Conservation (phyloP, 2,113 vertebrate genomes). For the Etheostoma spectabile region DNA sequence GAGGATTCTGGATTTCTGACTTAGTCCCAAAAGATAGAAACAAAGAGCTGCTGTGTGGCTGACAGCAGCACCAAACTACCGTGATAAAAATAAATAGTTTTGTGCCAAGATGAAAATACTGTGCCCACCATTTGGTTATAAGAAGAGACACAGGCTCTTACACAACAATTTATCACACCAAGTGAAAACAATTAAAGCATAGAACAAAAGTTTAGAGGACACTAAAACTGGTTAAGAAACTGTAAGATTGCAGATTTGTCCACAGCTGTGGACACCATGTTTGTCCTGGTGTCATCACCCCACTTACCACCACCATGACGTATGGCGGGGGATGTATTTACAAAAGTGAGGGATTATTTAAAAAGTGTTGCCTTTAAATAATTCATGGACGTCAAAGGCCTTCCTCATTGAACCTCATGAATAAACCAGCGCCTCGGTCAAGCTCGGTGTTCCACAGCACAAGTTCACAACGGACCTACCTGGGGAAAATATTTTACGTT, state of each 20-base stretch:
- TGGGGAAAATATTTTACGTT: constrained; percentile 53
- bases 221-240: constrained; percentile 11
- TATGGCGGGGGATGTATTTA: constrained; percentile 49
- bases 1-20: no score
- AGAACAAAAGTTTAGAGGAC: constrained; percentile 15
- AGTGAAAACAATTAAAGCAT: constrained; percentile 4
- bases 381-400: constrained; percentile 81
- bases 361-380: constrained; percentile 73
- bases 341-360: constrained; percentile 64
- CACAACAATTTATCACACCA: not conserved
- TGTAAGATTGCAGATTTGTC: not conserved
- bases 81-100: constrained; percentile 32
- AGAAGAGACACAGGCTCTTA: constrained; percentile 39
- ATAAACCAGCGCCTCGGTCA: constrained; percentile 78
- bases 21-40: no score
- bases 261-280: not conserved
- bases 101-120: constrained; percentile 43
- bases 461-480: constrained; percentile 58
- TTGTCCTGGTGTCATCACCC: constrained; percentile 28
- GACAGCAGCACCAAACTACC: constrained; percentile 35
- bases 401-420: constrained; percentile 78
- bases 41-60: no score
- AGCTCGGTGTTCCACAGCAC: constrained; percentile 59
- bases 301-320: not conserved
- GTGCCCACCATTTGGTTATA: constrained; percentile 49